phyloP scores from a whole-genome alignment of 2,888 invertebrate genomes.

The Macrosiphum euphorbiae region DNA sequence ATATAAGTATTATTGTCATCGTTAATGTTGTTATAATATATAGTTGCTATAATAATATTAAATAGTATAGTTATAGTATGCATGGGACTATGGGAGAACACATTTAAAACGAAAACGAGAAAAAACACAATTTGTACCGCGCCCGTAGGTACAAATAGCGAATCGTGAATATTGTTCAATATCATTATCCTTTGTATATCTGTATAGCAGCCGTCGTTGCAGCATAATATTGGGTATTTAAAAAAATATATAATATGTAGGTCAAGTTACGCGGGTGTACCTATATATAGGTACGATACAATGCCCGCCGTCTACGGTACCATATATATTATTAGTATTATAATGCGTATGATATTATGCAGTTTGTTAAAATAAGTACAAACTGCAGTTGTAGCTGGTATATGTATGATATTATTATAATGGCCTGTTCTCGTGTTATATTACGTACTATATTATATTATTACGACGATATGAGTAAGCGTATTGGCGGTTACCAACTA shows the following conservation, averaged over 20 bases:
- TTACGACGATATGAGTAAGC: neutral
- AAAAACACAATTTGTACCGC: neutral
- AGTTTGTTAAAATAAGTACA: neutral
- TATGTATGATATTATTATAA: neutral
- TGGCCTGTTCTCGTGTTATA: neutral
- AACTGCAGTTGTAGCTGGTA: neutral
- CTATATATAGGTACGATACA: neutral
- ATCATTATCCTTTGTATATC: neutral
- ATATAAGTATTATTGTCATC: neutral
- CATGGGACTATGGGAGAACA: neutral
- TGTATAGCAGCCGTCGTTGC: neutral
- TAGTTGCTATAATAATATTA: neutral
- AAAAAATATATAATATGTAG: neutral
- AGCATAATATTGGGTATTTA: neutral
- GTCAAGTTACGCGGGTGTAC: constrained; percentile 5
- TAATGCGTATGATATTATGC: neutral
- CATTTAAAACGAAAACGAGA: neutral
- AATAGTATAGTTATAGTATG: neutral
- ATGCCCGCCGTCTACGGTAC: neutral
- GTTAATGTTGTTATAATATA: neutral
- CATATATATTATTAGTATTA: too few species aligned
- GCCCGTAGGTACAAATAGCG: neutral
- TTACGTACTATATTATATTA: neutral
- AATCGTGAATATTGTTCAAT: neutral
- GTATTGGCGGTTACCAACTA: neutral